Conservation (phyloP, 2,113 vertebrate genomes). For the Cavia aperea region DNA sequence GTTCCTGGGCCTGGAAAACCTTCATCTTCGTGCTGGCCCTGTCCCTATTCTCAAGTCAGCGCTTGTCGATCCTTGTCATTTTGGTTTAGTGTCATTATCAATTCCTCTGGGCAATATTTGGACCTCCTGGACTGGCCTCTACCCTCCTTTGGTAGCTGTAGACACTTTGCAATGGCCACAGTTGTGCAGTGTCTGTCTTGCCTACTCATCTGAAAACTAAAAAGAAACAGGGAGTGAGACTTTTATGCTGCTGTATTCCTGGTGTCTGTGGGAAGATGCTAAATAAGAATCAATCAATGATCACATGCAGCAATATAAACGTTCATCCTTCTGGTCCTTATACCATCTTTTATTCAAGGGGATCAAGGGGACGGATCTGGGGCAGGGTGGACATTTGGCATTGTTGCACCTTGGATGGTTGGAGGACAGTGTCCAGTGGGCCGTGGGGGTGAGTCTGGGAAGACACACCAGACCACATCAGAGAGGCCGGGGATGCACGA, state of each 20-base stretch:
- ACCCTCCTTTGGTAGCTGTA: neutral
- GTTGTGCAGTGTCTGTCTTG: no score
- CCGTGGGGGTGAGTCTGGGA: rapidly evolving
- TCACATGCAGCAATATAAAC: neutral
- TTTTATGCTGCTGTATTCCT: neutral
- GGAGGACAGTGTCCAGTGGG: neutral
- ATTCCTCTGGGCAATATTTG: neutral
- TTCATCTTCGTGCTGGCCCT: neutral
- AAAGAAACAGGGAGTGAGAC: neutral
- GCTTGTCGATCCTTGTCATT: no score
- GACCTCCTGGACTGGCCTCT: neutral
- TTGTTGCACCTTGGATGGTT: neutral
- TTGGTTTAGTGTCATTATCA: neutral
- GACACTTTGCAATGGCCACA: neutral
- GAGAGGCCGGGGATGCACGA: neutral
- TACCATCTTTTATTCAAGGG: neutral
- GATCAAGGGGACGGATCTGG: no score
- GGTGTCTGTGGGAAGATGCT: neutral
- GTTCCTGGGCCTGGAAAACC: neutral
- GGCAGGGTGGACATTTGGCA: neutral
- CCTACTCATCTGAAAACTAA: neutral
- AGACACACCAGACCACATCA: neutral
- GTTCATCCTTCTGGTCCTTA: neutral
- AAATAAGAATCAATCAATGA: neutral
- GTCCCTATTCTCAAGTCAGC: neutral